These are phyloP conservation scores for Chanos chanos DNA, from an alignment of 2,797 vertebrate genomes.

Conservation along the genomic window DNA sequence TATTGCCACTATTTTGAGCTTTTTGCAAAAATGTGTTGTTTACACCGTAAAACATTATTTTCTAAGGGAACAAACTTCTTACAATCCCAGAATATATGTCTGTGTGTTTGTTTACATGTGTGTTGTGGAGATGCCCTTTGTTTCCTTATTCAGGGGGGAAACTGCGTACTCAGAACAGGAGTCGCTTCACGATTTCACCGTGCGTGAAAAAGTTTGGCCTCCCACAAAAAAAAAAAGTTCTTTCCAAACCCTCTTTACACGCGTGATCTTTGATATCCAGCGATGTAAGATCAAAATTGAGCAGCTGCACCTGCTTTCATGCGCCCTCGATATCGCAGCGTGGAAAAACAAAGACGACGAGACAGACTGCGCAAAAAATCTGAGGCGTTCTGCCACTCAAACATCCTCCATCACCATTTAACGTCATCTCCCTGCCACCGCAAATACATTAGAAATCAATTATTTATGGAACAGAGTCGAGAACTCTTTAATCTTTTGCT, in stretches of 20 bases:
- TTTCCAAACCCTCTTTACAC: slow-evolving; percentile 68
- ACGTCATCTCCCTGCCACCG: slow-evolving; percentile 70
- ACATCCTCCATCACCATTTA: slow-evolving; percentile 72
- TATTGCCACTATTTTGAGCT: slow-evolving; percentile 46
- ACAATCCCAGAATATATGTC: slow-evolving; percentile 59
- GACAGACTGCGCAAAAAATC: slow-evolving; percentile 62
- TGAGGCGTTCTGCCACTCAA: slow-evolving; percentile 72
- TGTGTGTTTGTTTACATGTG: too few species aligned
- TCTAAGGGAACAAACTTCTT: slow-evolving; percentile 51
- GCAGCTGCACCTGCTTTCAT: slow-evolving; percentile 73
- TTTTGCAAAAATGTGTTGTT: slow-evolving; percentile 52
- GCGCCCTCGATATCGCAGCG: slow-evolving; percentile 66
- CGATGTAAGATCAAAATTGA: slow-evolving; percentile 77
- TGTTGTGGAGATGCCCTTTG: slow-evolving; percentile 57
- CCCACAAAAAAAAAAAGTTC: slow-evolving; percentile 60
- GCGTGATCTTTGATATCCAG: slow-evolving; percentile 75
- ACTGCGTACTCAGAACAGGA: slow-evolving; percentile 20
- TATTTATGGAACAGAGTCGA: slow-evolving; percentile 77
- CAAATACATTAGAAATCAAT: slow-evolving; percentile 81
- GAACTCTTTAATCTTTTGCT: slow-evolving; percentile 79
- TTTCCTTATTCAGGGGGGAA: slow-evolving; percentile 44
- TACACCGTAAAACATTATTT: slow-evolving; percentile 32
- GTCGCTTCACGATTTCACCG: slow-evolving; percentile 41
- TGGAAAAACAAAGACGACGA: slow-evolving; percentile 71
- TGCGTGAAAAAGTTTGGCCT: slow-evolving; percentile 71